Base-by-base conservation (phyloP, 2,797 vertebrate species). In the Triplophysa bombifrons region DNA sequence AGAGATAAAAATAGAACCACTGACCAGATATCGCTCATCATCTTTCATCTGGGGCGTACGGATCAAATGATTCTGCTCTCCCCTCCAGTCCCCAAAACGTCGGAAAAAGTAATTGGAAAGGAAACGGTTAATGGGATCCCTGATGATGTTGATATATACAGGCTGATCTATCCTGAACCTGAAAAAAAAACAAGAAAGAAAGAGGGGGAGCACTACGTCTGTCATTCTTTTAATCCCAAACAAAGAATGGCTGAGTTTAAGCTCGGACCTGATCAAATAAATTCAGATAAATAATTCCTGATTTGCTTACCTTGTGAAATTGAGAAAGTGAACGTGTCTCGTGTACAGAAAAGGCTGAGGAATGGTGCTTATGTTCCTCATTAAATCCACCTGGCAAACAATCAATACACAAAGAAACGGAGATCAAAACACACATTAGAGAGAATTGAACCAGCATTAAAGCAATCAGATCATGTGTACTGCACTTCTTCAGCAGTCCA, bases 41-140 rank as follows among this genome's bases (percentile, higher is more conserved):
- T 98, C 96, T 81, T 97, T 96, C 98, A 99, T 99, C 83, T 94
- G 96, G 46, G 98, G 98, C 0, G 98, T 99, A 73, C 98, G 96
- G 86, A 99, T 94, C 91, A 99, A 95, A 90, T 99, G 98, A 91
- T 97, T 98, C 92, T 99, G 98, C 85, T 99, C 98, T 4, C 97
- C 96, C 91, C 98, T 93, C 97, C 98, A 99, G 91, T 99, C 98
- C 76, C 98, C 98, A 0, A 99, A 99, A 53, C 98, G 97, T 11
- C 98, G 97, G 90, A 99, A 99, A 90, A 99, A 99, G 88, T 98
- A 99, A 91, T 98, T 99, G 66, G 98, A 99, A 48, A 99, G 92
- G 90, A 99, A 99, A 30, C 98, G 92, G 88, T 92, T 99, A 84
- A 98, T 96, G 0, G 98, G 98, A 86, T 99, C 98, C 88, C 98